phyloP scores from a whole-genome alignment of 2,888 invertebrate species.

The Epinotia brunnichana region DNA sequence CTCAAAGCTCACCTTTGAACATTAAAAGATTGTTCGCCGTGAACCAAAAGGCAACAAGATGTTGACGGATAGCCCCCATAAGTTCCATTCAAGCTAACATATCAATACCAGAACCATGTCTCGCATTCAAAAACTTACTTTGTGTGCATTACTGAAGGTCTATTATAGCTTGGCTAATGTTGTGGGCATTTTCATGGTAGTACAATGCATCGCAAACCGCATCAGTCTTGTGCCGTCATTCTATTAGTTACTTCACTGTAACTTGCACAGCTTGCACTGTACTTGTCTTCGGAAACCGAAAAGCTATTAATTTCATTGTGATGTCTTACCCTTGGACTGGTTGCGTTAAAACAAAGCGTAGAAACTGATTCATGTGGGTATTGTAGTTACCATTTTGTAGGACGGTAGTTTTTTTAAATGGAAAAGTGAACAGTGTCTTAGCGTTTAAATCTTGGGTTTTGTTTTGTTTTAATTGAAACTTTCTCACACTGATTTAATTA shows the following conservation, averaged over 20 bases:
- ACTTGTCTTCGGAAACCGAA: conserved; percentile 42
- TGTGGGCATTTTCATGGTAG: background rate
- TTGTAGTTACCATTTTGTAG: background rate
- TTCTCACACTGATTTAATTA: too few species aligned
- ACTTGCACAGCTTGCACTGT: too few species aligned
- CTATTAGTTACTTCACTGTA: conserved; percentile 13
- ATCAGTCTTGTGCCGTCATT: conserved; percentile 16
- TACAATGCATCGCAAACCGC: conserved; percentile 7
- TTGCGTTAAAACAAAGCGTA: conserved; percentile 42
- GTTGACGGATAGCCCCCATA: conserved; percentile 24
- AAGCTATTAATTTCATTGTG: conserved; percentile 58
- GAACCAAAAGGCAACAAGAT: conserved; percentile 21
- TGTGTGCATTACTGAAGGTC: background rate
- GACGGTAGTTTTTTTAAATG: background rate
- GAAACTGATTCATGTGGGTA: conserved; percentile 16
- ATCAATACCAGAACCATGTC: background rate
- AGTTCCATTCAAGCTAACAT: conserved; percentile 16
- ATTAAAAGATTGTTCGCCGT: conserved; percentile 29
- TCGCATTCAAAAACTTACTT: background rate
- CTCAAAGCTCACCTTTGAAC: background rate
- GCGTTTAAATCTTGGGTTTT: background rate
- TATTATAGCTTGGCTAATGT: background rate
- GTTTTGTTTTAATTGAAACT: background rate
- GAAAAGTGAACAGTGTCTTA: background rate
- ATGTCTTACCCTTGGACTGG: conserved; percentile 57